A percentile compares a stretch with the other conserved stretches of the same genome.
phyloP scores from a whole-genome alignment of 2,797 vertebrate species.

The Catharus ustulatus region DNA sequence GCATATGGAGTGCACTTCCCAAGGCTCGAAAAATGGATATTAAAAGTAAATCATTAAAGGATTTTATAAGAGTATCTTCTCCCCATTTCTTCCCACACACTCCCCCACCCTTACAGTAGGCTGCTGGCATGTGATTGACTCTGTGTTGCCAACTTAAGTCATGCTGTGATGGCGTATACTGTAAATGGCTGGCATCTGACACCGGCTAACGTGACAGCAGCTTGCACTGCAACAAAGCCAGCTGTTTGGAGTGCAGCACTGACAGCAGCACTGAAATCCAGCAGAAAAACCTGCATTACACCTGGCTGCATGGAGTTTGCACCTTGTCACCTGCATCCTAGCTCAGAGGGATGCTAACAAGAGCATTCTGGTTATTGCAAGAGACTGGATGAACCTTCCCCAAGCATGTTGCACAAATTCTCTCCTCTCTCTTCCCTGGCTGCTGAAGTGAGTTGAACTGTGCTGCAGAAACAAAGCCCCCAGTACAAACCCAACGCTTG shows the following conservation, averaged over 20 bases:
- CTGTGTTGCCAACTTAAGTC: conserved; percentile 55
- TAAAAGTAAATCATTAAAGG: conserved; percentile 53
- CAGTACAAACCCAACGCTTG: neutral
- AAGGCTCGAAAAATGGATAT: conserved; percentile 27
- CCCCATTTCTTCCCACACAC: conserved; percentile 32
- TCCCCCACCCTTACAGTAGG: conserved; percentile 41
- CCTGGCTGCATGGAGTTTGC: neutral
- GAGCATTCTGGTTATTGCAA: neutral
- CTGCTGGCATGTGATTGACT: conserved; percentile 57
- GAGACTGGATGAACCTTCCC: neutral
- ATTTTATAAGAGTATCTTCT: conserved; percentile 28
- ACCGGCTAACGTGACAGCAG: conserved; percentile 20
- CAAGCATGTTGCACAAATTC: neutral
- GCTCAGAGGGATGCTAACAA: neutral
- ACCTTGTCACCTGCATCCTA: neutral
- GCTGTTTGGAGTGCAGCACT: neutral
- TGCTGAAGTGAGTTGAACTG: neutral
- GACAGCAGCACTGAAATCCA: neutral
- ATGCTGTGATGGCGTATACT: conserved; percentile 30
- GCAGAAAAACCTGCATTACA: neutral
- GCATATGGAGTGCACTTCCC: conserved; percentile 22
- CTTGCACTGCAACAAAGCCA: conserved; percentile 14
- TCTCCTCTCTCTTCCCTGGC: neutral
- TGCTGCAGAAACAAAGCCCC: neutral
- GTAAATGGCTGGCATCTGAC: conserved; percentile 69